Percentiles rank a stretch among this genome's conserved stretches.
Conservation (phyloP, 30 jellyfish, hydroid and myxozoan genomes). For the Turritopsis dohrnii region DNA sequence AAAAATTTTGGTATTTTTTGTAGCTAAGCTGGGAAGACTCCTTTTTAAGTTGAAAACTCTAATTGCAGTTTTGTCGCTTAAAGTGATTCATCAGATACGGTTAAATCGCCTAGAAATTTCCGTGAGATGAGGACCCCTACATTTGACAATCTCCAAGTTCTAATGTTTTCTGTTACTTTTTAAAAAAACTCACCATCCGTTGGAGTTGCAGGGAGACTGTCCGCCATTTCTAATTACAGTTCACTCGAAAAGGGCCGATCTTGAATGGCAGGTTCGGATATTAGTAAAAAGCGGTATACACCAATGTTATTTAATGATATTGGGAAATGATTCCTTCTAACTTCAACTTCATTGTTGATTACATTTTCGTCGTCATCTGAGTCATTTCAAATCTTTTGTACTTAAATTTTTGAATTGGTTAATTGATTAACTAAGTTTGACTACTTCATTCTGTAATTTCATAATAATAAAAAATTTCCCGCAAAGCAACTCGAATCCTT, state of each 20-base stretch:
- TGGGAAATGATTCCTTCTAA: too few species aligned
- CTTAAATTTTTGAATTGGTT: neutral
- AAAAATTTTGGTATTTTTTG: too few species aligned
- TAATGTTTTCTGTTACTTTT: neutral
- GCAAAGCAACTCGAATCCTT: neutral
- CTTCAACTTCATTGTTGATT: neutral
- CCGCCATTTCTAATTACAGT: neutral
- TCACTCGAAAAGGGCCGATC: neutral
- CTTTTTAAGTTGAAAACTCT: too few species aligned
- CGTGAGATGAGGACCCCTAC: too few species aligned
- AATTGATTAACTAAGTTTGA: neutral
- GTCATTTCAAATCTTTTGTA: neutral
- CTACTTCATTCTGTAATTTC: neutral
- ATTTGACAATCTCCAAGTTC: too few species aligned
- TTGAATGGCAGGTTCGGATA: neutral
- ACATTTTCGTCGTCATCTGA: neutral
- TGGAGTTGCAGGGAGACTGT: neutral
- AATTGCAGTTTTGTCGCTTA: too few species aligned
- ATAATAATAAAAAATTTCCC: neutral
- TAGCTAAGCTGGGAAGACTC: too few species aligned
- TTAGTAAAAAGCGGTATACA: neutral
- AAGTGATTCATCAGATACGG: too few species aligned
- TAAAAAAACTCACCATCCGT: neutral
- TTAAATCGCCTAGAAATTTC: too few species aligned
- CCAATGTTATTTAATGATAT: too few species aligned